Conservation (phyloP, 2,113 vertebrate genomes). For the Antechinus flavipes region DNA sequence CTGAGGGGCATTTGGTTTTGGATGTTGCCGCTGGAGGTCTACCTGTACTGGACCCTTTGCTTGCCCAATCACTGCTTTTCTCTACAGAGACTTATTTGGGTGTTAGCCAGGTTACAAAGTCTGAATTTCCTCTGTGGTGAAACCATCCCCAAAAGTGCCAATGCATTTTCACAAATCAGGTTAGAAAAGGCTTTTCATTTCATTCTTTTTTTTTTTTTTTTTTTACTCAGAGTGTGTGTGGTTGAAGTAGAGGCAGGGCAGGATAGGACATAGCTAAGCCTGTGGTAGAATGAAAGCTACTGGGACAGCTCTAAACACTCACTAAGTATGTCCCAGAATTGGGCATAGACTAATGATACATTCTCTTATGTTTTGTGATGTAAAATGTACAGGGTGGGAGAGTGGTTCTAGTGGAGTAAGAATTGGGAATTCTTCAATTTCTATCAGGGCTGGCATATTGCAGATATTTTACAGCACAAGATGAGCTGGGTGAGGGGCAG, state of each 20-base stretch:
- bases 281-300: background rate
- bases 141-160: background rate
- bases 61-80: background rate
- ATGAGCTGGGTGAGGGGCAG: background rate
- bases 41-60: background rate
- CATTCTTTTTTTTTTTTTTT: background rate
- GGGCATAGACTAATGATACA: background rate
- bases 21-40: background rate
- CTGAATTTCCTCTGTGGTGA: background rate
- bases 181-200: background rate
- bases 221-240: background rate
- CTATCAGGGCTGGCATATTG: conserved; percentile 70
- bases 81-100: background rate
- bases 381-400: background rate
- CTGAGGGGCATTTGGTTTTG: background rate
- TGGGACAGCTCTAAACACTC: background rate
- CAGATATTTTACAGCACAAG: conserved; percentile 68
- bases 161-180: background rate
- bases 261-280: background rate
- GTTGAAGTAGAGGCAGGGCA: background rate
- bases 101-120: background rate
- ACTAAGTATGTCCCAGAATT: background rate
- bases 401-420: conserved; percentile 67
- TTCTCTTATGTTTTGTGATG: conserved; percentile 76
- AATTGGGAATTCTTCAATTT: conserved; percentile 73